A percentile compares a stretch with the other conserved stretches of the same genome.
phyloP scores from a whole-genome alignment of 1,140 invertebrate genomes.

The Chionoecetes opilio region DNA sequence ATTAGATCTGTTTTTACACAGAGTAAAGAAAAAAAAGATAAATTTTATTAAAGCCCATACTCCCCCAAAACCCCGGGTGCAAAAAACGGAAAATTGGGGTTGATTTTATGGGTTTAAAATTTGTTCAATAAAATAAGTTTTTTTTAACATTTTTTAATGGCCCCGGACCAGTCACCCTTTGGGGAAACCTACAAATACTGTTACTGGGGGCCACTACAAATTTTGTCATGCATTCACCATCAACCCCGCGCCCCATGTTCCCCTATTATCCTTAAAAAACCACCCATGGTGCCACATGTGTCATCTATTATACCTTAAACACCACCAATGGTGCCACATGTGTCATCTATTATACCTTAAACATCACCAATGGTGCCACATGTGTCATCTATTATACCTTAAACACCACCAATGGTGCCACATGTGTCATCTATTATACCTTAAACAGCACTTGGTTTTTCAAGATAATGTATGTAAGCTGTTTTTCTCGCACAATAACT shows the following conservation, averaged over 20 bases:
- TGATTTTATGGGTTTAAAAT: conserved; percentile 60
- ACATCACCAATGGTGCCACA: no score
- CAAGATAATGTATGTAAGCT: conserved; percentile 76
- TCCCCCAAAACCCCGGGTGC: conserved; percentile 70
- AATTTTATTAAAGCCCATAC: conserved; percentile 72
- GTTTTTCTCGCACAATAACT: conserved; percentile 71
- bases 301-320: no score
- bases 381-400: no score
- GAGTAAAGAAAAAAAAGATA: conserved; percentile 61
- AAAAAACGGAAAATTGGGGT: conserved; percentile 72
- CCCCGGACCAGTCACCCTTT: conserved; percentile 32
- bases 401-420: conserved; percentile 74
- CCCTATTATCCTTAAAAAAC: no score
- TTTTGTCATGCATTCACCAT: conserved; percentile 59
- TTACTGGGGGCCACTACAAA: neutral
- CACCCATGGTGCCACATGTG: no score
- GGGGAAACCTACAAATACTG: neutral
- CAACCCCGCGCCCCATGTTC: no score
- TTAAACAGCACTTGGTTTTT: conserved; percentile 73
- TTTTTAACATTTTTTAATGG: conserved; percentile 10
- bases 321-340: no score
- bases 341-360: no score
- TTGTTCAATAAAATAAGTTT: conserved; percentile 51
- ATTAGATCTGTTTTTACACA: conserved; percentile 69
- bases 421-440: conserved; percentile 58